Evolutionary conservation across 1,140 invertebrate species (phyloP).

Genomic region (Diorhabda sublineata): DNA sequence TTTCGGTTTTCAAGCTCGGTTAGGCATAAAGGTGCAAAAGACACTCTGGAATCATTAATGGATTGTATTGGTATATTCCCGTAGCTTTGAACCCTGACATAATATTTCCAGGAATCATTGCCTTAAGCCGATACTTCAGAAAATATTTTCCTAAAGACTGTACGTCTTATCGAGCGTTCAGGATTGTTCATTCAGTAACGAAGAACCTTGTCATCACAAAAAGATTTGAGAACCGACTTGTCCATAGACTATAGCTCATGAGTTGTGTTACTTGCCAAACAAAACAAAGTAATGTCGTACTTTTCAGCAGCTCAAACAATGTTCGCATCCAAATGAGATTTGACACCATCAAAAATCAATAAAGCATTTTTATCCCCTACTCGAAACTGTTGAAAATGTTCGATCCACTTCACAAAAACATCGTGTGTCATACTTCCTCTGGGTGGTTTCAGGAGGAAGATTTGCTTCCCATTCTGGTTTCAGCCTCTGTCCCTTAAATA

Average conservation of each 20-base stretch:
- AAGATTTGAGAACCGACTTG: slow-evolving; percentile 8
- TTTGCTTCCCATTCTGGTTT: slow-evolving; percentile 40
- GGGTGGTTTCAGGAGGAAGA: slow-evolving; percentile 28
- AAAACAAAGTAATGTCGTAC: slow-evolving; percentile 29
- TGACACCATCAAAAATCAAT: no score
- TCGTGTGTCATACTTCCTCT: slow-evolving; percentile 35
- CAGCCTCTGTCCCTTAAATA: slow-evolving; percentile 44
- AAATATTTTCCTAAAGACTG: slow-evolving; percentile 11
- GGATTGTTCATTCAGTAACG: slow-evolving; percentile 10
- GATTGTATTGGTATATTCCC: no score
- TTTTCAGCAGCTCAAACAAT: slow-evolving; percentile 40
- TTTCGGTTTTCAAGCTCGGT: no score
- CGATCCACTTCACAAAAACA: slow-evolving; percentile 41
- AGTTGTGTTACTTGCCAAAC: no score
- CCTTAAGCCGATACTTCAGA: background rate
- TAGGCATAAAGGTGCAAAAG: no score
- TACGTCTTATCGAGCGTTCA: slow-evolving; percentile 3
- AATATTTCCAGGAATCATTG: no score
- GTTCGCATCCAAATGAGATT: slow-evolving; percentile 37
- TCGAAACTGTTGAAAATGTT: slow-evolving; percentile 34
- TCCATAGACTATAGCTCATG: no score
- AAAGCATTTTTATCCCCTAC: no score
- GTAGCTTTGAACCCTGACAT: no score
- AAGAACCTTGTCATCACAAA: slow-evolving; percentile 23
- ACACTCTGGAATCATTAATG: no score